Evolutionary conservation across 2,888 invertebrate species (phyloP), one percentile per base, ranked within the genome.

Genomic region (Polylopha cassiicola): DNA sequence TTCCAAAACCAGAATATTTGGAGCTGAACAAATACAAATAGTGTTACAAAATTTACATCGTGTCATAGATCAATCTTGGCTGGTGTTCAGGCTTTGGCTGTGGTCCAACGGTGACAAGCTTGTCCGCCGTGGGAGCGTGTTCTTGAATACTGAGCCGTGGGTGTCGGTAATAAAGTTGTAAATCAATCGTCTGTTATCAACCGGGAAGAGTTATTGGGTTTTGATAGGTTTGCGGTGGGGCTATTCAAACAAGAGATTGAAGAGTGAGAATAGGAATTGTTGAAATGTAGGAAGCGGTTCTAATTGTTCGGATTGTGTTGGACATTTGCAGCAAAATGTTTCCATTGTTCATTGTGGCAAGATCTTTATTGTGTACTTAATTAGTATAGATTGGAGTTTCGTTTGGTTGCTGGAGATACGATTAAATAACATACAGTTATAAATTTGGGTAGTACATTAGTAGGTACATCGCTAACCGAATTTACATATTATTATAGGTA

Each of bases 221-320:
- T 68, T 66, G 61, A 66, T 66, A 68, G 67, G 39, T 53, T 46
- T 39, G 50, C 37, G 20, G 38, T 34, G 32, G 18, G 55, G 62
- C 50, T 55, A 47, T 43, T 21, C 37, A 31, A 53, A 50, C 57
- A 53, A 51, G 54, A 54, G 31, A 48, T 34, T 36, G 27, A 9
- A 20, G 13, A 8, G 31, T 29, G 36, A 32, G 33, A 24, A 33
- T 23, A 33, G 38, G 27, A 39, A 32, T 20, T 32, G 22, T 29
- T 9, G 26, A 17, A 8, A 16, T n/a, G 28, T 9, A 13, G 11
- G 8, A 29, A 37, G 10, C 6, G 5, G 3, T 7, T 11, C 24
- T 26, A 11, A n/a, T n/a, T n/a, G n/a, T n/a, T 20, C 13, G 10
- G 10, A 23, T n/a, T n/a, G n/a, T n/a, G n/a, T n/a, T n/a, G n/a